Evolutionary conservation across 2,113 vertebrate genomes (phyloP), one percentile per base, ranked within the genome.

Genomic region (Odocoileus hemionus): DNA sequence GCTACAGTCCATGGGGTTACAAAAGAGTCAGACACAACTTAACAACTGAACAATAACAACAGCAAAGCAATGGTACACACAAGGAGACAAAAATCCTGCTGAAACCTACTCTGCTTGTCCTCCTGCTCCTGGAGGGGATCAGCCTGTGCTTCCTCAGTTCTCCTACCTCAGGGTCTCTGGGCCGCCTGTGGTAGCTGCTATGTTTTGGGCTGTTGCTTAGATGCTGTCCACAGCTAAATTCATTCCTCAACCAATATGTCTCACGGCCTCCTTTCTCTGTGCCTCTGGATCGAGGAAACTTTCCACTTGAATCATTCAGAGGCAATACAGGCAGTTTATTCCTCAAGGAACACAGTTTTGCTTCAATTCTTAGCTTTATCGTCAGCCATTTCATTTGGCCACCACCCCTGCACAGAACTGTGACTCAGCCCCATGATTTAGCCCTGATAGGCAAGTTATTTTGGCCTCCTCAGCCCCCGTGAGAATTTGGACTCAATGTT

Each of bases 401-500:
- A 1, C 78, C 15, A 25, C 25, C 5, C 8, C 9, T 9, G 11
- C 14, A 64, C n/a, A 88, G 60, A 94, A 58, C 25, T 64, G 89
- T 39, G 61, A 84, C 47, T 92, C 70, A 57, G n/a, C 85, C 84
- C 50, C 19, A 3, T 6, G 28, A 61, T 67, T 88, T 79, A 95
- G 79, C 45, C 52, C 74, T 45, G 90, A 91, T 91, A 95, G 93
- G 26, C 54, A 33, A 95, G 83, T 89, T 98, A 54, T 96, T 91
- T 57, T 93, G 94, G 82, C 91, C 17, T 64, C 83, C n/a, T 60
- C 25, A 76, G 67, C 64, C 78, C 95, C 89, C 25, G 82, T 70
- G 97, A 96, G 94, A 91, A 84, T 97, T 96, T 86, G 91, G 96
- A 94, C 61, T 7, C 58, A 45, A 0, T 96, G 96, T 97, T 97